Evolutionary conservation across 2,797 vertebrate genomes (phyloP), one percentile per base, ranked within the genome.

Genomic region (Taeniopygia guttata): DNA sequence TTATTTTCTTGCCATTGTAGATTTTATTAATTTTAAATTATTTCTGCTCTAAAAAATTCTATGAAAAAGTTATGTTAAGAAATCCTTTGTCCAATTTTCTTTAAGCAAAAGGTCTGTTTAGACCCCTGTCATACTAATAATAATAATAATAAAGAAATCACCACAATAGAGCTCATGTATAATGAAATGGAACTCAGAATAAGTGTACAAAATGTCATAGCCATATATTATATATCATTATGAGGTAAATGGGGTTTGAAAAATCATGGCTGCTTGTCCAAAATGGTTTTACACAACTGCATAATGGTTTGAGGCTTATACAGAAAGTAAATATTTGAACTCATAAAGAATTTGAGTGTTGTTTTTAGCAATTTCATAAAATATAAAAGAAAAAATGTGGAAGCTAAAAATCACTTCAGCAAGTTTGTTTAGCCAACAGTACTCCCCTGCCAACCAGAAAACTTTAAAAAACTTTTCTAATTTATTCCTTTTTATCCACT

Each of bases 191-290:
- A 86, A 90, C 59, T 78, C 52, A 87, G 80, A 91, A 62, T 90
- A 97, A 96, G 56, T 93, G 78, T 52, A 95, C 86, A 82, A 18
- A 73, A 62, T 89, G 78, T 91, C 55, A 87, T 94, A 97, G 89
- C 55, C 20, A n/a, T 60, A 27, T 86, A 90, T 96, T 96, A 89
- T n/a, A 34, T 83, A 60, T 75, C 58, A 95, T 95, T 96, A 87
- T 87, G 45, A 62, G 52, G 27, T 52, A 94, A 95, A 72, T 87
- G 49, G 52, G 38, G 95, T 87, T 69, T 79, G 82, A 96, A 66
- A 36, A 69, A 30, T 87, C 95, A 91, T 92, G 45, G 58, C 68
- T 93, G 51, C 62, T 91, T 93, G 80, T 90, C 55, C 83, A 89
- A 85, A 94, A 92, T 66, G 75, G 52, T 96, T 96, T 95, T 85